Percentiles rank a stretch among this genome's conserved stretches.
phyloP scores from a whole-genome alignment of 2,113 vertebrate species.

The Lamprologus ornatipinnis region DNA sequence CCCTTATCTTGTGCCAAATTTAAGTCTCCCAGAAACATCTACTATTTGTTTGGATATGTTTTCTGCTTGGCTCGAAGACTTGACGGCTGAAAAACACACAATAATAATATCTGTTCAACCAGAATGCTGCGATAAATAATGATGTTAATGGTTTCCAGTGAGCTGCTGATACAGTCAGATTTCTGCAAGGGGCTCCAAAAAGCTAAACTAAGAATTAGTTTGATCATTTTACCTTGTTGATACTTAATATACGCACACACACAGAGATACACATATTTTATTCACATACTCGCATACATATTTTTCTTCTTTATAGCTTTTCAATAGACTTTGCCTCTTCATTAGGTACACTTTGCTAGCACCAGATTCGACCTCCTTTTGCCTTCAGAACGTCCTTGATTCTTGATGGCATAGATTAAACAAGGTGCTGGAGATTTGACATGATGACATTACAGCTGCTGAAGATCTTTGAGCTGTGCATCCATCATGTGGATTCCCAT shows the following conservation, averaged over 20 bases:
- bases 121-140: conserved; percentile 2
- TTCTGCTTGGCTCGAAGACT: conserved; percentile 4
- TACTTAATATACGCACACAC: background rate
- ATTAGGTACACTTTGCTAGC: background rate
- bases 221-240: background rate
- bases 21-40: background rate
- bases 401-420: background rate
- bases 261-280: background rate
- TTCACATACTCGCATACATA: background rate
- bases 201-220: background rate
- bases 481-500: background rate
- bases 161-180: background rate
- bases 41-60: conserved; percentile 14
- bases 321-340: background rate
- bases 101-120: background rate
- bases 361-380: background rate
- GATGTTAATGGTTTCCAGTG: conserved; percentile 1
- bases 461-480: background rate
- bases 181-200: background rate
- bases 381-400: background rate
- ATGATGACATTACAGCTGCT: background rate
- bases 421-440: background rate
- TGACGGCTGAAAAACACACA: background rate
- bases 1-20: background rate
- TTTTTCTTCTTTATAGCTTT: background rate